These are phyloP conservation scores for Hyles vespertilio DNA, from an alignment of 1,140 invertebrate species.

Conservation along the genomic window DNA sequence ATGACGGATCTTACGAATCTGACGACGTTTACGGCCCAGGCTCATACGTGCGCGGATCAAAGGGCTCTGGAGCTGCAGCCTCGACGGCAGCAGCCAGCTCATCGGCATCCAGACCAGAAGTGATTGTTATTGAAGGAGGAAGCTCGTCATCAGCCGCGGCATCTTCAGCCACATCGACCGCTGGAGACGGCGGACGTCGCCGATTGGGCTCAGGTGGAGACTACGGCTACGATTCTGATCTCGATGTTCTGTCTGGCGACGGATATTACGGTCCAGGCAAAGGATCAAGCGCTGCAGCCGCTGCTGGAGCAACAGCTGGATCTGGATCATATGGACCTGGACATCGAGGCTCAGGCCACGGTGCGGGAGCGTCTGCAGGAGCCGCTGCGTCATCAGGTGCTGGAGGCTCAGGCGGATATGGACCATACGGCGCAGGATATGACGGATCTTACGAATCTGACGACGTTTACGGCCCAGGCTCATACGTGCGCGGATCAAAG, in stretches of 20 bases:
- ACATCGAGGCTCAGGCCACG: not conserved
- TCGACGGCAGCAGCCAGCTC: not conserved
- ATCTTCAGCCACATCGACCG: not conserved
- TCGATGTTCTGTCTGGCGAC: too few relatives aligned
- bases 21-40: not conserved
- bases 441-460: not conserved
- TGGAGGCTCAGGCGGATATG: not conserved
- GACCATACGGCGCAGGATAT: not conserved
- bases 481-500: not conserved
- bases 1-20: not conserved
- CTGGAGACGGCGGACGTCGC: not conserved
- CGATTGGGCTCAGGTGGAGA: not conserved
- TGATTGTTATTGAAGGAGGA: too few relatives aligned
- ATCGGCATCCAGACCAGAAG: too few relatives aligned
- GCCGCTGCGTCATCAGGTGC: not conserved
- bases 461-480: not conserved
- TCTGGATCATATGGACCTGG: not conserved
- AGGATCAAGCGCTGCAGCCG: not conserved
- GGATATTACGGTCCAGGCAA: too few relatives aligned
- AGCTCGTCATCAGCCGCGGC: not conserved
- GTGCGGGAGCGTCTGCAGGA: not conserved
- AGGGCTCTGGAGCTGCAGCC: constrained; percentile 9
- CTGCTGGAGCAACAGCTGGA: not conserved
- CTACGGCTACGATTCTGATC: too few relatives aligned
- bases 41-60: not conserved